Evolutionary conservation across 1,140 invertebrate species (phyloP), one percentile per base, ranked within the genome.

Genomic region (Oryzaephilus surinamensis): DNA sequence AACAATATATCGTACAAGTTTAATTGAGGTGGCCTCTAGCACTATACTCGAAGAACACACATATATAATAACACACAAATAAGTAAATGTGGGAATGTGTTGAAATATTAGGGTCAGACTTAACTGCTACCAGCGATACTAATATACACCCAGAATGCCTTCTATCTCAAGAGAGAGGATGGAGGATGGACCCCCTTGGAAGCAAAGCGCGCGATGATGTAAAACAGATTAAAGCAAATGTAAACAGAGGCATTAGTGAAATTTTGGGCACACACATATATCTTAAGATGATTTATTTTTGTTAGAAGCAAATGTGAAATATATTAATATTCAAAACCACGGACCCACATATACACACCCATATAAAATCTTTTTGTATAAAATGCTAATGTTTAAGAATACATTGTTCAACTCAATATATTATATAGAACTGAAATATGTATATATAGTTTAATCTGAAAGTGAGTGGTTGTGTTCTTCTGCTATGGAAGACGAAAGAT

Each of bases 241-340:
- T 42, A 46, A 46, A 46, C 45, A 46, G 21, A 43, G 36, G 32
- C 41, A 43, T 42, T 38, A 39, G 42, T 33, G 30, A 39, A 34
- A 35, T 37, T 28, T 20, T 23, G 18, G 35, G 28, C 32, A 20
- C 20, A n/a, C n/a, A 32, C 41, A 36, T 34, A 43, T 38, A 46
- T 46, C 41, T 43, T 39, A 23, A 38, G 33, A 46, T 46, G 45
- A 46, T 46, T 43, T 46, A 46, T 46, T 36, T 33, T n/a, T n/a
- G n/a, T 23, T 19, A 29, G 40, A 34, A 21, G 36, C 32, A 32
- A 46, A 30, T 17, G 39, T 36, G 43, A 42, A 43, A 32, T 45
- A 45, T 45, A 49, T 49, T 49, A 49, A 49, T 49, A 49, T 49
- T 49, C 46, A n/a, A 45, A 49, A 43, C 46, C 46, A 49, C 43